Evolutionary conservation across 2,888 invertebrate species (phyloP), one percentile per base, ranked within the genome.

Genomic region (Drosophila incognita): DNA sequence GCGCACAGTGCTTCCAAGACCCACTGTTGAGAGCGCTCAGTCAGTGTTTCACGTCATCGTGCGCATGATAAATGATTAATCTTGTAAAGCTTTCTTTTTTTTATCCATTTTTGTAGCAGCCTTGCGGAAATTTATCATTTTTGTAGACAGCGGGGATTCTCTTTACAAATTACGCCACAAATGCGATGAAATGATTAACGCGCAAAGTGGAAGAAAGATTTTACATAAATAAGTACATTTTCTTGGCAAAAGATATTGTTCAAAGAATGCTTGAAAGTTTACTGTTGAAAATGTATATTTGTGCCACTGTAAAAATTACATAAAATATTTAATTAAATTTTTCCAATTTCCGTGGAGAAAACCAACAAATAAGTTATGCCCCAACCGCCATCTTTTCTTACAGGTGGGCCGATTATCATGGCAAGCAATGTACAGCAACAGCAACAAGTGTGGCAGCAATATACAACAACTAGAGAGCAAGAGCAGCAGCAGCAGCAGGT

Each of bases 341-440:
- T 40, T 68, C n/a, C 38, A 40, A 68, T 66, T 68, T 66, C 67
- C 67, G 38, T 11, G 5, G 7, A 18, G 54, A 8, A 49, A 5
- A 33, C n/a, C 36, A 51, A 33, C 21, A 49, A 68, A 27, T 56
- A 49, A 66, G 6, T 38, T 29, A 56, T 18, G 7, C 18, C 2
- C 7, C 6, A 38, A 24, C 13, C 4, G 24, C 4, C 33, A 11
- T 35, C 21, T 48, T 36, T 35, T 46, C 15, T 36, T 81, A 66
- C 66, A 92, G 92, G 92, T 92, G 92, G 91, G 91, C 91, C 92
- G 87, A 88, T 91, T 92, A 92, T 92, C 92, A 92, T 92, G 92
- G 92, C 92, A 92, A 91, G 92, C 92, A 91, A 92, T 92, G 92
- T 81, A 87, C 89, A 92, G 89, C 90, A 83, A 83, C 82, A 86